Evolutionary conservation across 1,140 invertebrate species (phyloP).

Genomic region (Pogonognathellus flavescens): DNA sequence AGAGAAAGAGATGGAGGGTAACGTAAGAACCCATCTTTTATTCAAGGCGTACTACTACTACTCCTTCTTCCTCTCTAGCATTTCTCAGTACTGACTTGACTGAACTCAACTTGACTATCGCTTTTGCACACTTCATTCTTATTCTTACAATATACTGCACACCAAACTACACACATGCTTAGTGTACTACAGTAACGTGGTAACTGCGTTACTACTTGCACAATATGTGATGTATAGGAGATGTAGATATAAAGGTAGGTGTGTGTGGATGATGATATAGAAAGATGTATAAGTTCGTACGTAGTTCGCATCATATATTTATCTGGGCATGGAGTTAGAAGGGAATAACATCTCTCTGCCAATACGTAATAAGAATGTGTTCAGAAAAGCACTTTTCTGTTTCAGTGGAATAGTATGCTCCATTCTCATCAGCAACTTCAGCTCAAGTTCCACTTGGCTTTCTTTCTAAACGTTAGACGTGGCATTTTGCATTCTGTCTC

Average conservation of each 20-base stretch:
- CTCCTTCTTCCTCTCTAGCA: background rate
- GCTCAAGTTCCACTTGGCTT: conserved; percentile 38
- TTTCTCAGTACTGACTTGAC: conserved; percentile 21
- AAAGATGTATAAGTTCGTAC: background rate
- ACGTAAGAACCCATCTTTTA: conserved; percentile 39
- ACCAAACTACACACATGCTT: background rate
- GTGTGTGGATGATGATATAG: background rate
- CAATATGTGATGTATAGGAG: background rate
- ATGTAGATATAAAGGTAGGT: background rate
- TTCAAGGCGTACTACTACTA: conserved; percentile 25
- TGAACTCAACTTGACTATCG: background rate
- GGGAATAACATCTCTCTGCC: background rate
- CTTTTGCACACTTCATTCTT: conserved; percentile 18
- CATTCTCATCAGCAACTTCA: conserved; percentile 15
- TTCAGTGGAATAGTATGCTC: background rate
- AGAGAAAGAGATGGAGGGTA: conserved; percentile 10
- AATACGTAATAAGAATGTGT: background rate
- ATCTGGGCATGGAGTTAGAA: background rate
- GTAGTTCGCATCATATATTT: background rate
- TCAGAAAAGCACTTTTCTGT: background rate
- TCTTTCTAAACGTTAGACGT: conserved; percentile 6
- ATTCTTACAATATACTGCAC: background rate
- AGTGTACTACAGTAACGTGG: background rate
- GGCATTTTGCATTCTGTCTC: conserved; percentile 41
- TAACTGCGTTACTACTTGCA: background rate